Evolutionary conservation across 2,797 vertebrate species (phyloP), one percentile per base, ranked within the genome.

Genomic region (Chelon auratus): DNA sequence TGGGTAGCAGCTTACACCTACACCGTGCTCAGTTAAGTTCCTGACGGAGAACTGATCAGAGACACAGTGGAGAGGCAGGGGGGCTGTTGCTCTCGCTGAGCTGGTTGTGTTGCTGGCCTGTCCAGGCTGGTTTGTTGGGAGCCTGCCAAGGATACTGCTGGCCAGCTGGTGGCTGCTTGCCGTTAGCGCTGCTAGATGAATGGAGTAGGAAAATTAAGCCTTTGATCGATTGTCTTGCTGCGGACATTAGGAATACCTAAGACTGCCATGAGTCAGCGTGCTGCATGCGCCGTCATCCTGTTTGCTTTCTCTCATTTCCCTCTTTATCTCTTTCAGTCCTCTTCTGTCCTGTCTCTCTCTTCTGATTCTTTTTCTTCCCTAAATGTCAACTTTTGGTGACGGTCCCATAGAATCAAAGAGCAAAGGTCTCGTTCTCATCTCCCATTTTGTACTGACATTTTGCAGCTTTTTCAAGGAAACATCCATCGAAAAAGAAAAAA

Each of bases 171-270:
- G 81, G 86, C 77, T 70, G 78, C 76, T 87, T 42, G 78, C 78
- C 84, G 61, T 89, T 86, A 66, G 78, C 42, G 30, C 85, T 81
- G 87, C 71, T 67, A 81, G 82, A 84, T 85, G 86, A 89, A 92
- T 81, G 72, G 81, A 91, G 84, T 82, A 67, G 82, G 83, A 88
- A 88, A 93, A 89, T 89, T 78, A 90, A 89, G 88, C 78, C 85
- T 88, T 91, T 91, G 89, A 93, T 92, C 77, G 85, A 92, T 91
- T 82, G 85, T 91, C 87, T 92, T 83, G 84, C 87, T 92, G 92
- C 84, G 67, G 88, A 92, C 81, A 71, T 91, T 82, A 87, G 83
- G 82, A 90, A 88, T 78, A 89, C 78, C 87, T 83, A 73, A 82
- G 87, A 86, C 80, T 68, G 73, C 84, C 66, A 76, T 90, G 89